Conservation (phyloP, 2,888 invertebrate genomes). For the Electrophaes corylata region DNA sequence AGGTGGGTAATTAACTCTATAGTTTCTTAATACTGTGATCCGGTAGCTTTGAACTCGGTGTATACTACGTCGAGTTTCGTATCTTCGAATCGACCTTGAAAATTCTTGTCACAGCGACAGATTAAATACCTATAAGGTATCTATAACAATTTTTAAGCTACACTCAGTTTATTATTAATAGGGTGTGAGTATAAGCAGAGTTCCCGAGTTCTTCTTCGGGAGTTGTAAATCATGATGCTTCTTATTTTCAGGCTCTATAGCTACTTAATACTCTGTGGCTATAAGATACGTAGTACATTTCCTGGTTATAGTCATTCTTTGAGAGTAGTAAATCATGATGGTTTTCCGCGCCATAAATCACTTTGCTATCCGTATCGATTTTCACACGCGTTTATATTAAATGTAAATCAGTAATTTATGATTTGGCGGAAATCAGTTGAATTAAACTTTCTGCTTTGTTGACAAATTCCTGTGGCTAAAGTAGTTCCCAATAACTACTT, state of each 20-base stretch:
- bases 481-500: neutral
- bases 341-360: slow-evolving; percentile 23
- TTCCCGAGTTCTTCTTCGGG: no score
- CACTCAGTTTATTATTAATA: no score
- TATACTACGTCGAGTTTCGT: no score
- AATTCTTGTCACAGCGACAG: no score
- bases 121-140: no score
- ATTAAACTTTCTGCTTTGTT: neutral
- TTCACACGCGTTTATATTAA: slow-evolving; percentile 17
- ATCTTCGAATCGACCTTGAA: no score
- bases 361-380: slow-evolving; percentile 13
- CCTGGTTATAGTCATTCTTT: slow-evolving; percentile 24
- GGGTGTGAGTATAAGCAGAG: no score
- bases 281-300: slow-evolving; percentile 5
- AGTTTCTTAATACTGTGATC: no score
- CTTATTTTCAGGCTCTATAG: neutral
- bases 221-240: no score
- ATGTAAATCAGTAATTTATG: slow-evolving; percentile 15
- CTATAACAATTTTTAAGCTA: no score
- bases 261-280: neutral
- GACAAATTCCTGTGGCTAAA: neutral
- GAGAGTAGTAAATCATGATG: slow-evolving; percentile 24
- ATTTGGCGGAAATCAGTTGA: neutral
- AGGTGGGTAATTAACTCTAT: no score
- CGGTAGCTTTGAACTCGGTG: no score